Evolutionary conservation across 1,140 invertebrate genomes (phyloP).

Genomic region (Oscheius sp.): DNA sequence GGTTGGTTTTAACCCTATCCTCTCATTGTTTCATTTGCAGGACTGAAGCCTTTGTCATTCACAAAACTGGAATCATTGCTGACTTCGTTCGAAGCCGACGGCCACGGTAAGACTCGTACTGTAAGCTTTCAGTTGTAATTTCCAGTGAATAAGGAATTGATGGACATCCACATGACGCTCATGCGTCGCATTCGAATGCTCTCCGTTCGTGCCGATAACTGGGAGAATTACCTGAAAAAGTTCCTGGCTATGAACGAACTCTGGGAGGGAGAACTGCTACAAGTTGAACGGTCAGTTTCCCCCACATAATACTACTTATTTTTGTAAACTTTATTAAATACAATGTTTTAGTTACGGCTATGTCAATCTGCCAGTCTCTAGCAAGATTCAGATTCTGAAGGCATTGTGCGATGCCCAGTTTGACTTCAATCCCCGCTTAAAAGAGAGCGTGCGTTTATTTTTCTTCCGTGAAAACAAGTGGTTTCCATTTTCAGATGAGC

Average conservation of each 20-base stretch:
- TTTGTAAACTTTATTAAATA: conserved; percentile 12
- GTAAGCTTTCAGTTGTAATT: conserved; percentile 49
- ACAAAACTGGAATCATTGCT: conserved; percentile 17
- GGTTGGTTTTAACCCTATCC: conserved; percentile 1
- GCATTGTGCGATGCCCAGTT: conserved; percentile 88
- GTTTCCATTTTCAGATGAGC: conserved; percentile 61
- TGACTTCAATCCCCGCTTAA: conserved; percentile 87
- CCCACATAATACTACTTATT: background rate
- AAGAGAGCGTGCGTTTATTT: conserved; percentile 69
- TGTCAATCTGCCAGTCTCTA: conserved; percentile 79
- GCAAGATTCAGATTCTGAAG: conserved; percentile 85
- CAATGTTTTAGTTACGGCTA: conserved; percentile 69
- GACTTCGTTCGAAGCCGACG: conserved; percentile 15
- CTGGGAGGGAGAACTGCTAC: conserved; percentile 1
- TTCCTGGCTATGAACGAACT: conserved; percentile 47
- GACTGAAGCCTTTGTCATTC: conserved; percentile 22
- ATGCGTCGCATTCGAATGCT: conserved; percentile 78
- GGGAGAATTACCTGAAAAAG: conserved; percentile 83
- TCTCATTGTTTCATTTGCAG: background rate
- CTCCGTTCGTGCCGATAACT: conserved; percentile 78
- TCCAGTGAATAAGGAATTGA: conserved; percentile 75
- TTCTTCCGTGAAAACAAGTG: background rate
- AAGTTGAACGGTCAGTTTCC: conserved; percentile 62
- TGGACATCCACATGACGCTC: conserved; percentile 83
- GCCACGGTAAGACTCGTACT: background rate